These are phyloP conservation scores for Chlorospingus semifuscus DNA, from an alignment of 2,797 vertebrate genomes.

Conservation along the genomic window DNA sequence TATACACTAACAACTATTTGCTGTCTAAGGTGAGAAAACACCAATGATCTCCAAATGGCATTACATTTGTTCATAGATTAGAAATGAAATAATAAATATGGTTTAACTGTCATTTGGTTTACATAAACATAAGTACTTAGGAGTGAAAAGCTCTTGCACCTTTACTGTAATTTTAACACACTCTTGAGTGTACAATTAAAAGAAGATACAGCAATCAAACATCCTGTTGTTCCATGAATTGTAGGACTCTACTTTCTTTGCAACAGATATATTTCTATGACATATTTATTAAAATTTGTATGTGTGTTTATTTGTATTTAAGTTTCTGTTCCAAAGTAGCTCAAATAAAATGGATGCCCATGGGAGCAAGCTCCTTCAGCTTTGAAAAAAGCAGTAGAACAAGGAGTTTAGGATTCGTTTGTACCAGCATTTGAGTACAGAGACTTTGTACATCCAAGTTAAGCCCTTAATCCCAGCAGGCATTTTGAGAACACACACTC, in stretches of 20 bases:
- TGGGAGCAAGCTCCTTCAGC: background rate
- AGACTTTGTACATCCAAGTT: background rate
- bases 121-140: background rate
- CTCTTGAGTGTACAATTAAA: background rate
- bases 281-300: background rate
- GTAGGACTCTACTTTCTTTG: background rate
- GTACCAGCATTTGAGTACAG: background rate
- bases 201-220: background rate
- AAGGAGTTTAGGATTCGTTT: background rate
- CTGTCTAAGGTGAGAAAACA: background rate
- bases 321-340: background rate
- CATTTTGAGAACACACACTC: background rate
- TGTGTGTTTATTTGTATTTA: background rate
- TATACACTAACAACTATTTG: background rate
- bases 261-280: background rate
- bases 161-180: background rate
- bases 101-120: background rate
- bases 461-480: background rate
- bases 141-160: background rate
- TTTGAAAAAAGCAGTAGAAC: background rate
- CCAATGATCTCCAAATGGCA: background rate
- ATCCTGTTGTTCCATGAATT: background rate
- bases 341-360: background rate
- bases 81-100: background rate
- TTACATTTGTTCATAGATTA: background rate